Percentiles rank a stretch among this genome's conserved stretches.
Evolutionary conservation across 2,797 vertebrate genomes (phyloP).

Genomic region (Rhodeus uyekii): DNA sequence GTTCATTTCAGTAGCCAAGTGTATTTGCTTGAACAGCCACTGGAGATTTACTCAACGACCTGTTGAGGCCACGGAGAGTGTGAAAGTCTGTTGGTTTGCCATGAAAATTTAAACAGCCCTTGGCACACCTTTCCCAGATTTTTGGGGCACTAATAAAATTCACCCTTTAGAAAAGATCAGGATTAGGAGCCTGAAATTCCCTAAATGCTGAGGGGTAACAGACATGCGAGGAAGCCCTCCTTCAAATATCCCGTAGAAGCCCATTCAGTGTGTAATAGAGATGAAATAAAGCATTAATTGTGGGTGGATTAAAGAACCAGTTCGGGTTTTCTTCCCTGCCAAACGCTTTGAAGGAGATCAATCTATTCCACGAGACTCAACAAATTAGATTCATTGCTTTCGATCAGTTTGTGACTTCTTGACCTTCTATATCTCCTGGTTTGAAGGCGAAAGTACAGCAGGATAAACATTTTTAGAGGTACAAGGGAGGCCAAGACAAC

Average conservation of each 20-base stretch:
- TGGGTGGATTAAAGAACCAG: neutral
- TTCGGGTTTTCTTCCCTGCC: neutral
- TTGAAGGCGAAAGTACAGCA: neutral
- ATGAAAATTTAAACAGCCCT: conserved; percentile 66
- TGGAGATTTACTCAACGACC: conserved; percentile 58
- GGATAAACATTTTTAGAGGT: neutral
- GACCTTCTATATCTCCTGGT: neutral
- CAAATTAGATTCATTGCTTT: no score
- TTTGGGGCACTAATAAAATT: conserved; percentile 56
- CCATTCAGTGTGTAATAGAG: neutral
- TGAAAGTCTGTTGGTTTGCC: conserved; percentile 58
- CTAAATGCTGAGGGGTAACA: neutral
- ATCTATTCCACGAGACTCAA: neutral
- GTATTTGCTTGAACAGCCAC: conserved; percentile 58
- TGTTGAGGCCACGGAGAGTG: conserved; percentile 60
- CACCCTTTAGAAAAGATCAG: conserved; percentile 52
- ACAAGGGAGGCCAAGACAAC: neutral
- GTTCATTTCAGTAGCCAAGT: conserved; percentile 56
- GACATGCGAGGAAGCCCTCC: neutral
- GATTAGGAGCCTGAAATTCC: conserved; percentile 46
- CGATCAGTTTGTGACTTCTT: neutral
- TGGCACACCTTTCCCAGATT: conserved; percentile 48
- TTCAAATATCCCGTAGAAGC: neutral
- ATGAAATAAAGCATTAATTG: neutral
- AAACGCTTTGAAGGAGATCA: neutral